Conservation (phyloP, 2,113 vertebrate species). For the Myrmecobius fasciatus region DNA sequence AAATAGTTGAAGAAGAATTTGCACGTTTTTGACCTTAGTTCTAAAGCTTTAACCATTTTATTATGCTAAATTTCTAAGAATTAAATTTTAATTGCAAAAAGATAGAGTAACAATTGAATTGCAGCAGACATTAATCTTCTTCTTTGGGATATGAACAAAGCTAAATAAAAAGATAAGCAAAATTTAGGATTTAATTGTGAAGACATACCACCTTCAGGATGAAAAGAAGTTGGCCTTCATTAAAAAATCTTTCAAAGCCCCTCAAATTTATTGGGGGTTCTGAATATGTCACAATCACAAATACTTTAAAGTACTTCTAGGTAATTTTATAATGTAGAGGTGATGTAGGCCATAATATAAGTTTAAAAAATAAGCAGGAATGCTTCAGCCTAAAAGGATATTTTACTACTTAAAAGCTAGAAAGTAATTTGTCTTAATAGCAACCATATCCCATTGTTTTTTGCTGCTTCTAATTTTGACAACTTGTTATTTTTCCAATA, state of each 20-base stretch:
- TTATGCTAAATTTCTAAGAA: neutral
- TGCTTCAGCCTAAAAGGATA: neutral
- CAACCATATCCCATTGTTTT: slow-evolving; percentile 2
- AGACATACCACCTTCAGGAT: neutral
- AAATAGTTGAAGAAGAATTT: neutral
- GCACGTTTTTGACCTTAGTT: neutral
- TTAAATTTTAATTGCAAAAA: neutral
- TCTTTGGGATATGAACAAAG: neutral
- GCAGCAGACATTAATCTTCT: neutral
- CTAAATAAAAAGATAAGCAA: neutral
- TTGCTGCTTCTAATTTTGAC: slow-evolving; percentile 2
- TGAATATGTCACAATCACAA: neutral
- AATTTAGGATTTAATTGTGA: neutral
- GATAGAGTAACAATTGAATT: neutral
- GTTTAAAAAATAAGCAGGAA: slow-evolving; percentile 6
- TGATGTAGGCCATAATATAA: neutral
- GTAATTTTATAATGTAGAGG: slow-evolving; percentile 1
- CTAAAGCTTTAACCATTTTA: neutral
- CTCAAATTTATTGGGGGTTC: neutral
- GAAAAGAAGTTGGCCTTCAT: neutral
- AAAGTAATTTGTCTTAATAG: neutral
- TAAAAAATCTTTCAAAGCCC: neutral
- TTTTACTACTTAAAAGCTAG: neutral
- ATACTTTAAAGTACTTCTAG: slow-evolving; percentile 2
- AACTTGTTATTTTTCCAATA: neutral